A percentile compares a stretch with the other conserved stretches of the same genome.
phyloP scores from a whole-genome alignment of 2,888 invertebrate species.

The Drosophila anomalata region DNA sequence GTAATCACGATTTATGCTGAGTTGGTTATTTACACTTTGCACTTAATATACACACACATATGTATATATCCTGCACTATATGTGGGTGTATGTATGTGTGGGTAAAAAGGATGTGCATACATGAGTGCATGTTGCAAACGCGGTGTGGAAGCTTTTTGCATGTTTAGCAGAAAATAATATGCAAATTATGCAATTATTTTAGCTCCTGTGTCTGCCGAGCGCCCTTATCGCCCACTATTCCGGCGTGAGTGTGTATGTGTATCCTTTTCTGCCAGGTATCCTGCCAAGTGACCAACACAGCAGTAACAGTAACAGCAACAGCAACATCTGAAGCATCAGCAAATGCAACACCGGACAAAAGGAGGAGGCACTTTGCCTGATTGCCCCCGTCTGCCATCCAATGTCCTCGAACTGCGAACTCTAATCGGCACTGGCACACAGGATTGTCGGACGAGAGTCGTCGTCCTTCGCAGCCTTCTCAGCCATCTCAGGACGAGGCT shows the following conservation, averaged over 20 bases:
- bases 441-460: background rate
- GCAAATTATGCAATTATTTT: slow-evolving; percentile 82
- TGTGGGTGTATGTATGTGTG: slow-evolving; percentile 6
- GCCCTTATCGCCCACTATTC: slow-evolving; percentile 31
- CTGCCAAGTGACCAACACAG: slow-evolving; percentile 47
- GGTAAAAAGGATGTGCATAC: slow-evolving; percentile 35
- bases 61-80: background rate
- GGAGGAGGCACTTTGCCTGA: slow-evolving; percentile 73
- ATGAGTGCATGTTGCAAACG: slow-evolving; percentile 75
- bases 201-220: slow-evolving; percentile 38
- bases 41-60: slow-evolving; percentile 68
- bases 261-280: slow-evolving; percentile 5
- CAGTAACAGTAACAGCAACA: slow-evolving; percentile 3
- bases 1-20: slow-evolving; percentile 83
- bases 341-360: slow-evolving; percentile 14
- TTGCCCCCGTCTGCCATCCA: slow-evolving; percentile 71
- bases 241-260: background rate
- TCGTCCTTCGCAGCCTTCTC: slow-evolving; percentile 5
- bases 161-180: slow-evolving; percentile 79
- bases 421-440: slow-evolving; percentile 59
- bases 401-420: slow-evolving; percentile 45
- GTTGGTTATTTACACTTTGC: slow-evolving; percentile 78
- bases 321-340: slow-evolving; percentile 16
- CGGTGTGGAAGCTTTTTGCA: slow-evolving; percentile 70
- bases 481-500: slow-evolving; percentile 39